A percentile compares a stretch with the other conserved stretches of the same genome.
These are phyloP conservation scores for Pseudopleuronectes americanus DNA, from an alignment of 2,797 vertebrate species.

Conservation along the genomic window DNA sequence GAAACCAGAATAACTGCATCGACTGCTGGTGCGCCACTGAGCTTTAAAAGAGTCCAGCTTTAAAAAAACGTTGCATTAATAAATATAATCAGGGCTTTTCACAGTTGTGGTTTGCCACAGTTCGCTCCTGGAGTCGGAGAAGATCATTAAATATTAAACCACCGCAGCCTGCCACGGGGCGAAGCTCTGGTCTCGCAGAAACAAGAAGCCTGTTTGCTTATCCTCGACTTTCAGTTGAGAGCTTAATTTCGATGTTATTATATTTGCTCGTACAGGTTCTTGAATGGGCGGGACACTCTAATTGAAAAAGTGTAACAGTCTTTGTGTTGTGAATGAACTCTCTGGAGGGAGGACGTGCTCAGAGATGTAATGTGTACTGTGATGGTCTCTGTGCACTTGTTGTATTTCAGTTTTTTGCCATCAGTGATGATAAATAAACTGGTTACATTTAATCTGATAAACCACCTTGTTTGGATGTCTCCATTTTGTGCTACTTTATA, in stretches of 20 bases:
- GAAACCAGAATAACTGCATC: slow-evolving; percentile 19
- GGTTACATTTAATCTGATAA: not conserved
- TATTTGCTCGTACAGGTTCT: slow-evolving; percentile 47
- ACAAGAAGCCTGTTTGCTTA: slow-evolving; percentile 65
- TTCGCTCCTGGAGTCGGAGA: slow-evolving; percentile 55
- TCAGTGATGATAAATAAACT: slow-evolving; percentile 1
- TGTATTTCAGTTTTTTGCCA: not conserved
- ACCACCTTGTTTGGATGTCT: too few species aligned
- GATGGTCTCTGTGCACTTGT: not conserved
- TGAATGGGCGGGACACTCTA: slow-evolving; percentile 48
- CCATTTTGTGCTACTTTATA: not conserved
- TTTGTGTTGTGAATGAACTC: slow-evolving; percentile 20
- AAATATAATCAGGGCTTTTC: slow-evolving; percentile 42
- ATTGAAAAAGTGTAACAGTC: slow-evolving; percentile 47
- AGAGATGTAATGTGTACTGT: not conserved
- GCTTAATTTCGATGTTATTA: slow-evolving; percentile 58
- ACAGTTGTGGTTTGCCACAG: slow-evolving; percentile 36
- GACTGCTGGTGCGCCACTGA: not conserved
- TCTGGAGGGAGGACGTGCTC: slow-evolving; percentile 12
- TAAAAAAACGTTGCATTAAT: slow-evolving; percentile 28
- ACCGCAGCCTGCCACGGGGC: slow-evolving; percentile 50
- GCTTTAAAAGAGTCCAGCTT: slow-evolving; percentile 32
- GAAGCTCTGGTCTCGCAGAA: slow-evolving; percentile 60
- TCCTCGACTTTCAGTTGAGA: slow-evolving; percentile 48
- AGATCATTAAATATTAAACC: slow-evolving; percentile 72